phyloP scores from a whole-genome alignment of 2,797 vertebrate genomes.

The Gambelia wislizenii region DNA sequence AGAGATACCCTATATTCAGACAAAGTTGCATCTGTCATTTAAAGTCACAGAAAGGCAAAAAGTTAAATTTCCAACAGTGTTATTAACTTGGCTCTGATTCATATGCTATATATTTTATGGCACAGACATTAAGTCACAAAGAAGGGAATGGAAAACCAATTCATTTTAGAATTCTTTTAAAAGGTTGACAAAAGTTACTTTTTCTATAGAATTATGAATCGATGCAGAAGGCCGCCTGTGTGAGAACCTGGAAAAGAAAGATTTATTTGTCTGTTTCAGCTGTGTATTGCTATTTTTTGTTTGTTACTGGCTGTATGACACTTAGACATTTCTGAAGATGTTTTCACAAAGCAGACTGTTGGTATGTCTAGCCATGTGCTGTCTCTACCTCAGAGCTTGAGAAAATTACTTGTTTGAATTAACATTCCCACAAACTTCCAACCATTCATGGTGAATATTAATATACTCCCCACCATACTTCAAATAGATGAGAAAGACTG shows the following conservation, averaged over 20 bases:
- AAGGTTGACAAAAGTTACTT: conserved; percentile 5
- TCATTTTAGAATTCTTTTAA: conserved; percentile 22
- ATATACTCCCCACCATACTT: no score
- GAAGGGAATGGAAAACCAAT: conserved; percentile 33
- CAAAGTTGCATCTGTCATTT: conserved; percentile 30
- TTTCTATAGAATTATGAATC: neutral
- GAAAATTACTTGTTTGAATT: no score
- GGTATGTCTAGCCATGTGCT: neutral
- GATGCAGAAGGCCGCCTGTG: neutral
- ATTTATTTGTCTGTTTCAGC: neutral
- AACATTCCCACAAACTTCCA: no score
- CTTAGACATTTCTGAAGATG: neutral
- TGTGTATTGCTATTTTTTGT: neutral
- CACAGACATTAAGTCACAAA: neutral
- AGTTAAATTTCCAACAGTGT: neutral
- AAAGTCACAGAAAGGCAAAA: conserved; percentile 16
- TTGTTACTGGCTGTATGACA: neutral
- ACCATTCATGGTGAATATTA: no score
- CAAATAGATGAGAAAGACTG: neutral
- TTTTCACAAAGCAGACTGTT: neutral
- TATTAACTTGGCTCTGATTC: conserved; percentile 34
- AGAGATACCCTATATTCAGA: conserved; percentile 9
- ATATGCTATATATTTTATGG: conserved; percentile 15
- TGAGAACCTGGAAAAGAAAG: neutral
- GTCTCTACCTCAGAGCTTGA: neutral